Evolutionary conservation across 2,113 vertebrate species (phyloP).

Genomic region (Speoplatyrhinus poulsoni): DNA sequence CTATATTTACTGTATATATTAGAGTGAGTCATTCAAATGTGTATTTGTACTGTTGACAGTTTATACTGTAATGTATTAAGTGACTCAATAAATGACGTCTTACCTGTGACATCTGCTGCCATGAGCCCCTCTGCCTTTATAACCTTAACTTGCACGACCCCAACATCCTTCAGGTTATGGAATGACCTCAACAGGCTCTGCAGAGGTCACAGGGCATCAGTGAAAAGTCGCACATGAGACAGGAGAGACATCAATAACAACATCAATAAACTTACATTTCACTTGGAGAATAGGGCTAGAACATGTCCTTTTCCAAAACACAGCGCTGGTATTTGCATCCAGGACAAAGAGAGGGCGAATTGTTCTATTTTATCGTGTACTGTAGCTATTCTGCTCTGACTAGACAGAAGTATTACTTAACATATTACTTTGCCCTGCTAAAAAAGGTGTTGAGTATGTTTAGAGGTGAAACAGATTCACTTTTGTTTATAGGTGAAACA

Average conservation of each 20-base stretch:
- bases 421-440: conserved; percentile 25
- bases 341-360: conserved; percentile 44
- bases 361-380: conserved; percentile 39
- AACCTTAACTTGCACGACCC: conserved; percentile 96
- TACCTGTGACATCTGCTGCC: conserved; percentile 98
- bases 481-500: neutral
- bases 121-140: conserved; percentile 96
- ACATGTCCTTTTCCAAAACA: conserved; percentile 68
- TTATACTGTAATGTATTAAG: neutral
- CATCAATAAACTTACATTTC: conserved; percentile 72
- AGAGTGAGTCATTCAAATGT: too few relatives aligned
- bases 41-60: neutral
- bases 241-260: conserved; percentile 54
- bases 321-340: conserved; percentile 65
- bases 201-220: conserved; percentile 73
- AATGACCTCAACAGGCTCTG: conserved; percentile 88
- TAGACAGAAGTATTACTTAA: conserved; percentile 30
- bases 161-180: conserved; percentile 92
- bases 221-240: conserved; percentile 52
- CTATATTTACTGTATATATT: too few relatives aligned
- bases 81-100: conserved; percentile 26
- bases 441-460: neutral
- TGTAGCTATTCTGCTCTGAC: neutral
- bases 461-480: neutral
- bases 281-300: conserved; percentile 65